Percentiles rank a stretch among this genome's conserved stretches.
Evolutionary conservation across 1,140 invertebrate genomes (phyloP).

Genomic region (Drosophila subobscura): DNA sequence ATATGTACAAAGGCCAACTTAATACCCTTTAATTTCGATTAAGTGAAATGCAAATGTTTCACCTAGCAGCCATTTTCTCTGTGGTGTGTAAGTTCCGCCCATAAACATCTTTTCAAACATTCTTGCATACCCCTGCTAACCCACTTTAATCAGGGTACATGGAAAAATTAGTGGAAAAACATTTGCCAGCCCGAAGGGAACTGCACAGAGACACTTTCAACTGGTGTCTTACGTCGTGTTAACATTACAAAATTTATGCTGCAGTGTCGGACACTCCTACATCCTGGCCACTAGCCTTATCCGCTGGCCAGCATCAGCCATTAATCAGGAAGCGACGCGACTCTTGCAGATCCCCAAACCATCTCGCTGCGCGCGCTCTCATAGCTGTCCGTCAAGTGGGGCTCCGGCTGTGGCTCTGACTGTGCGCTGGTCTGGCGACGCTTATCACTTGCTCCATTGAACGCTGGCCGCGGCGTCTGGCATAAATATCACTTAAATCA

Average conservation of each 20-base stretch:
- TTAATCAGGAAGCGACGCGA: constrained; percentile 63
- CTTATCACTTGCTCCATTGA: constrained; percentile 81
- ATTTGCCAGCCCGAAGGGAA: constrained; percentile 26
- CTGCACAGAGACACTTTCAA: constrained; percentile 31
- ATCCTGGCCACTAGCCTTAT: constrained; percentile 28
- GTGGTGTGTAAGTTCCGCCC: no score
- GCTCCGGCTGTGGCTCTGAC: neutral
- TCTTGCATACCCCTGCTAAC: neutral
- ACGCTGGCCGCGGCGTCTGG: constrained; percentile 66
- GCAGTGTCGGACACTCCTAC: constrained; percentile 19
- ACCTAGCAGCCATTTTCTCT: no score
- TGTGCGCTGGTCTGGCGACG: constrained; percentile 22
- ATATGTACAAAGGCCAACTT: neutral
- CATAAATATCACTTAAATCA: constrained; percentile 83
- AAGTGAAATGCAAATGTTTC: neutral
- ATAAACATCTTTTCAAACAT: no score
- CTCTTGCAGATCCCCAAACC: constrained; percentile 18
- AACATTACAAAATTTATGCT: constrained; percentile 75
- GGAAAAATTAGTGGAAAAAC: constrained; percentile 36
- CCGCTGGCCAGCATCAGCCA: constrained; percentile 53
- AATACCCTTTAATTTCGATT: neutral
- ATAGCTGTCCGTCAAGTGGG: constrained; percentile 73
- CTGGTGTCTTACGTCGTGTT: constrained; percentile 78
- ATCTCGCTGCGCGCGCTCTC: constrained; percentile 17
- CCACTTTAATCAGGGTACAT: constrained; percentile 12